Base-by-base conservation (phyloP, 2,888 invertebrate species). In the Neelides folsomi region DNA sequence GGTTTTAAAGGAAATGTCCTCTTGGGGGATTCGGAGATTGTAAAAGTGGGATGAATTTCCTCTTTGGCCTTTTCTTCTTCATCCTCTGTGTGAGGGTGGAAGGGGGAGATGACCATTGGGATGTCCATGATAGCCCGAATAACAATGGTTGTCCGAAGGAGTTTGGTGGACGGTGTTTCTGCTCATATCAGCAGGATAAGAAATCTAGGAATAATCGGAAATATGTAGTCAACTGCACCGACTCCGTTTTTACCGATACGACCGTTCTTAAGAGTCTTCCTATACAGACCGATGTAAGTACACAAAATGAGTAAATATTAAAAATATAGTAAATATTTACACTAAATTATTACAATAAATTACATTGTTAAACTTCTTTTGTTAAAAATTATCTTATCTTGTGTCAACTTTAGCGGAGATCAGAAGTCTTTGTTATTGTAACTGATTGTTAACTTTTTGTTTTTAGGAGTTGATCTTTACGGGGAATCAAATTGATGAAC, bases 401-500 rank as follows among this genome's bases (percentile, higher is more conserved):
- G 7, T 27, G 27, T 27, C 27, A 27, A 27, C 7, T 27, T 27
- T n/a, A n/a, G n/a, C n/a, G n/a, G n/a, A n/a, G n/a, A n/a, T n/a
- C n/a, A n/a, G 13, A 18, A 16, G 3, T 12, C 18, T 15, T 42
- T 42, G 18, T 4, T 18, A 16, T 42, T 16, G 12, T 19, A 18
- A 34, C 38, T 10, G 49, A 45, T 13, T 18, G 44, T 16, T 49
- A 10, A 15, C 6, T 51, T 20, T 48, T 40, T 51, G 37, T 34
- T 65, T 64, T n/a, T 59, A 76, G 72, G 77, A 80, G 37, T 69
- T 85, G 1, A 79, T 84, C 55, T 84, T 83, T 66, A 79, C 77
- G 1, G 84, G 84, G 10, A 85, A 85, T 66, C 69, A 75, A 58
- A 72, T 85, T 16, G 69, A 74, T 5, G 76, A 76, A 49, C 68